Base-by-base conservation (phyloP, 37 sponge, comb jelly and placozoan species). In the Mnemiopsis leidyi region DNA sequence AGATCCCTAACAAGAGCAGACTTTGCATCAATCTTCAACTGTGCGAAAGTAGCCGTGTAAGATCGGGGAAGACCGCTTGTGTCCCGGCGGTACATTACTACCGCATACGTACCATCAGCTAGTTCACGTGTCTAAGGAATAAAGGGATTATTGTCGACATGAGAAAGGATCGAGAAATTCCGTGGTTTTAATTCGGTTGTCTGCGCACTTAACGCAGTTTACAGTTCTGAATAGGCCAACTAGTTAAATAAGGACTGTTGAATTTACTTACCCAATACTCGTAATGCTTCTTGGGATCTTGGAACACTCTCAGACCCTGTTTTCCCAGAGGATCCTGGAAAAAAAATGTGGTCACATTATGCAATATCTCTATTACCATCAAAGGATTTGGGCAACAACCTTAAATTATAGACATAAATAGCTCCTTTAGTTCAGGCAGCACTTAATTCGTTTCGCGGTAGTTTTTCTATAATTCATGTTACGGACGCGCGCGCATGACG, bases 291-390 rank as follows among this genome's bases (percentile, higher is more conserved):
- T 85, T 85, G 20, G 32, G 29, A 40, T 85, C 90, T 28, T 85
- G 90, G 2, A 28, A 85, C 61, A 85, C 90, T 61, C 90, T 36
- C 26, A 13, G 0, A 16, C 90, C 90, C 2, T 38, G 61, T 26
- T 85, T 85, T n/a, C 90, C 90, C 61, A 85, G 9, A 0, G 90
- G 90, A 39, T 85, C 90, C 90, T 85, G 90, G 24, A 85, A 85
- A 5, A 34, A 69, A 69, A 21, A 25, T 20, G 24, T 69, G 3
- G 2, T n/a, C 73, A 69, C 21, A 28, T n/a, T n/a, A n/a, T n/a
- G n/a, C n/a, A n/a, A n/a, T n/a, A n/a, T n/a, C n/a, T n/a, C n/a
- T n/a, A n/a, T n/a, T n/a, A n/a, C n/a, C n/a, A n/a, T n/a, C n/a
- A n/a, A n/a, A n/a, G n/a, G n/a, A n/a, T n/a, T n/a, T n/a, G n/a